Evolutionary conservation across 1,140 invertebrate species (phyloP), one percentile per base, ranked within the genome.

Genomic region (Zaprionus ornatus): DNA sequence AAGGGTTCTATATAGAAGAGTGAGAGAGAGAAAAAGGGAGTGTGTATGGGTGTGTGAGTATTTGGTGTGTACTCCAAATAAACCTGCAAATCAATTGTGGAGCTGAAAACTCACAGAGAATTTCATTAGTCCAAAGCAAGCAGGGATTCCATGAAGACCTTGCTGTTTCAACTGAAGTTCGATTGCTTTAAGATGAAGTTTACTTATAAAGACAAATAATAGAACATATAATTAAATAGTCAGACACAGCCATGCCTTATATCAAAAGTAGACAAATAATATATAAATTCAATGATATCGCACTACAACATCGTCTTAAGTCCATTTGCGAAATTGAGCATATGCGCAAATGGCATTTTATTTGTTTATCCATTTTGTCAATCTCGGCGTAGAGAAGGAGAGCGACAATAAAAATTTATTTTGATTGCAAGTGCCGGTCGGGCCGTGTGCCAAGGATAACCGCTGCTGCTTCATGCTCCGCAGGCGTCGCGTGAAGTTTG

Each of bases 351-450:
- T 56, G n/a, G 61, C 19, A 27, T 65, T 52, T 61, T 21, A 48
- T 62, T 71, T 57, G 50, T 65, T 72, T 74, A 42, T 40, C 17
- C 56, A 61, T 50, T 66, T 55, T 72, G 56, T 73, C 77, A 68
- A 77, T 73, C 77, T 85, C 77, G 56, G 69, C 77, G 69, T 61
- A 21, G 37, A 50, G 9, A 40, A 64, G 29, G 21, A 79, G 61
- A 50, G 40, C 50, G 75, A 45, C n/a, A 80, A 80, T 87, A 88
- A 87, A 87, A 77, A 67, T 84, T 88, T 80, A 87, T 88, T 86
- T 73, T 84, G 80, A 87, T 88, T 88, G 66, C 45, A 80, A 86
- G 76, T 82, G 52, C 35, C 45, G 37, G 52, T 19, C 23, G 56
- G 57, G 45, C 29, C 48, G 17, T 57, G 55, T 72, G 77, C 73